These are phyloP conservation scores for Rhopalosiphum nymphaeae DNA, from an alignment of 2,888 invertebrate species.

Conservation along the genomic window DNA sequence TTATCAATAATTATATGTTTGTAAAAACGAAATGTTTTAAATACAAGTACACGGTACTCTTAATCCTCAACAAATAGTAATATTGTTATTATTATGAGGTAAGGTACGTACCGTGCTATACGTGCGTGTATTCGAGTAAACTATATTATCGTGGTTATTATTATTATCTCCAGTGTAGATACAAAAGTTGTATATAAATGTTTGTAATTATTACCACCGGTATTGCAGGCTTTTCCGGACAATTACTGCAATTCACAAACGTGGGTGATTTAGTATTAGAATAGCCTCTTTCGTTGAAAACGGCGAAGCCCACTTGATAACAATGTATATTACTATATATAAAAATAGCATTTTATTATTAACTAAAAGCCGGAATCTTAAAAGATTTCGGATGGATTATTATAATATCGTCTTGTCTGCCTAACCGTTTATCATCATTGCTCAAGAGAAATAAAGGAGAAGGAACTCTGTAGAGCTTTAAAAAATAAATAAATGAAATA, in stretches of 20 bases:
- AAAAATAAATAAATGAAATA: not conserved
- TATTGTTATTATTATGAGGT: not conserved
- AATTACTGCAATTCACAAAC: not conserved
- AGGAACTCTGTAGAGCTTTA: not conserved
- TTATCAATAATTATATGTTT: not conserved
- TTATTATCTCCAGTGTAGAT: not conserved
- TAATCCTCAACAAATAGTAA: not conserved
- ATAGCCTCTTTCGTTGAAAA: not conserved
- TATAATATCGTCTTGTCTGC: not conserved
- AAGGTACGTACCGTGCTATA: not conserved
- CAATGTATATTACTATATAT: not conserved
- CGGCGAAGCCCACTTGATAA: not conserved
- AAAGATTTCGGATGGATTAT: not conserved
- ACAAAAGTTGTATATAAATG: not conserved
- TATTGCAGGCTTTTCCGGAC: not conserved
- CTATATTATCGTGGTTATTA: not conserved
- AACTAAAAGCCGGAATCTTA: not conserved
- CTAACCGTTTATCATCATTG: not conserved
- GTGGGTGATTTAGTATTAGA: not conserved
- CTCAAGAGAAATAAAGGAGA: not conserved
- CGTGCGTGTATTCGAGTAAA: not conserved
- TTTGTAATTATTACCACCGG: not conserved
- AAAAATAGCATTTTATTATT: not conserved
- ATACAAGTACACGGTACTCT: not conserved
- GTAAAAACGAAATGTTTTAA: not conserved